These are phyloP conservation scores for Crotophaga sulcirostris DNA, from an alignment of 2,113 vertebrate species.

Conservation along the genomic window DNA sequence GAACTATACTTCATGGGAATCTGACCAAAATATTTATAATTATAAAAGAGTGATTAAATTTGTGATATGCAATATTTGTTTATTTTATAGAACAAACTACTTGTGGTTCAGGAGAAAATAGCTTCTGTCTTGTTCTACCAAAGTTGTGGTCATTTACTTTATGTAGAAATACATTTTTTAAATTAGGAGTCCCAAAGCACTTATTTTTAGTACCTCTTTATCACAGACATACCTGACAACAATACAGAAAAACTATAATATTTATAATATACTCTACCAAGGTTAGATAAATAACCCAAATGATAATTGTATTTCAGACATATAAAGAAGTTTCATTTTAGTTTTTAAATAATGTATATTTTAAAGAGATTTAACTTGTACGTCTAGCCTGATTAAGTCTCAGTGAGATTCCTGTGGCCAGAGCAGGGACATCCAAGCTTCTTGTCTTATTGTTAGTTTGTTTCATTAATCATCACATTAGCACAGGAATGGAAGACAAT, in stretches of 20 bases:
- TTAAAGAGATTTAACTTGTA: neutral
- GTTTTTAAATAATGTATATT: neutral
- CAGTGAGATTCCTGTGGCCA: neutral
- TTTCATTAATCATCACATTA: neutral
- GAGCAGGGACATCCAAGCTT: neutral
- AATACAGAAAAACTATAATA: neutral
- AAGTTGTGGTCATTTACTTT: neutral
- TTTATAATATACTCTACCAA: neutral
- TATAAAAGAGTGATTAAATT: neutral
- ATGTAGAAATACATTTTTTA: neutral
- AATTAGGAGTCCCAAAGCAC: neutral
- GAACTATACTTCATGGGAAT: neutral
- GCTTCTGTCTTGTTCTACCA: neutral
- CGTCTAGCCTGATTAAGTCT: neutral
- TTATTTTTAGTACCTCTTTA: neutral
- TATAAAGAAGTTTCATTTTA: neutral
- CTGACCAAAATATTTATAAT: neutral
- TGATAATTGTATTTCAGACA: neutral
- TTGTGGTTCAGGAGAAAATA: neutral
- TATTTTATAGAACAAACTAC: neutral
- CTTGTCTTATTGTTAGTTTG: neutral
- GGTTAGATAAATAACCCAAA: neutral
- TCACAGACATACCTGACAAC: neutral
- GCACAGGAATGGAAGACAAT: neutral
- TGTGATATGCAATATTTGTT: neutral